These are phyloP conservation scores for Ganaspis brasiliensis DNA, from an alignment of 2,888 invertebrate genomes.

Conservation along the genomic window DNA sequence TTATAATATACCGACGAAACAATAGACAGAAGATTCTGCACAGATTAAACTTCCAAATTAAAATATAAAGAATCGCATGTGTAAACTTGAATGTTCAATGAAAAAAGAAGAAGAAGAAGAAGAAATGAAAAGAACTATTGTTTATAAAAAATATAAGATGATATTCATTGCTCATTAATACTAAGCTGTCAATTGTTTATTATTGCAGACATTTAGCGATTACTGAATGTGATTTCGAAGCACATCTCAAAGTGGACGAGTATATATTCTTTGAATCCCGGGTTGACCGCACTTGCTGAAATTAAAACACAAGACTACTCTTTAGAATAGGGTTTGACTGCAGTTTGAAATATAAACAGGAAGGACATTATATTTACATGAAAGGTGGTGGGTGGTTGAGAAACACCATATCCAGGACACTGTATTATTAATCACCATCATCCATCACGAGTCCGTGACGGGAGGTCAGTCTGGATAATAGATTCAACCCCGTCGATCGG, in stretches of 20 bases:
- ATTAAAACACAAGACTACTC: conserved; percentile 1
- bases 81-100: too few species aligned
- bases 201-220: too few species aligned
- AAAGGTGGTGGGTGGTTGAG: conserved; percentile 44
- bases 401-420: conserved; percentile 64
- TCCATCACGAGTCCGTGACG: conserved; percentile 74
- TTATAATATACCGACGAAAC: too few species aligned
- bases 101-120: too few species aligned
- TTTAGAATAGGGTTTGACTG: background rate
- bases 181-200: too few species aligned
- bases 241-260: background rate
- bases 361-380: conserved; percentile 51
- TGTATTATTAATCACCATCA: conserved; percentile 78
- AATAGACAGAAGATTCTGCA: too few species aligned
- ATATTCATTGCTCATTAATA: too few species aligned
- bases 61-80: too few species aligned
- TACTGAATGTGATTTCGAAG: background rate
- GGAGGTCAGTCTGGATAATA: conserved; percentile 72
- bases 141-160: too few species aligned
- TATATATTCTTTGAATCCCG: too few species aligned
- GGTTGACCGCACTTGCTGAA: conserved; percentile 3
- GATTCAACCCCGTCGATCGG: conserved; percentile 57
- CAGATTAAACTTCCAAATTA: too few species aligned
- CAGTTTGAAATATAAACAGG: conserved; percentile 26
- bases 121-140: too few species aligned